phyloP scores from a whole-genome alignment of 1,140 invertebrate species.

The Ceratina australensis region DNA sequence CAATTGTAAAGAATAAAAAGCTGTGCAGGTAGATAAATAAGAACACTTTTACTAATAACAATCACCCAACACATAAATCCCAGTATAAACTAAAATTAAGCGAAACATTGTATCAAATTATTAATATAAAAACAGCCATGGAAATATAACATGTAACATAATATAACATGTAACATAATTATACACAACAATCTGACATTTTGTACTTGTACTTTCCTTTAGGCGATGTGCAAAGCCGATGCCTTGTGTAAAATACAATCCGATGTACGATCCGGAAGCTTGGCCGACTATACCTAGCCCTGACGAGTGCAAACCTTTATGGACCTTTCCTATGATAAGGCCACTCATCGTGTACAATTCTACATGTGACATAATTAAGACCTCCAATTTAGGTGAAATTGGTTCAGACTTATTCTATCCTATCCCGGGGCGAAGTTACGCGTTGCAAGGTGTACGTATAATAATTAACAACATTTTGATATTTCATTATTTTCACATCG shows the following conservation, averaged over 20 bases:
- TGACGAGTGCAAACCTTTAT: conserved; percentile 69
- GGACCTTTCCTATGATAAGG: conserved; percentile 67
- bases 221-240: conserved; percentile 53
- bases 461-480: not conserved
- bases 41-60: too few relatives aligned
- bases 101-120: too few relatives aligned
- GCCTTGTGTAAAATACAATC: conserved; percentile 62
- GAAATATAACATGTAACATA: too few relatives aligned
- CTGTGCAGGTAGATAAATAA: too few relatives aligned
- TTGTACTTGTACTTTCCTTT: not conserved
- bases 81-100: too few relatives aligned
- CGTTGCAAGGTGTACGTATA: conserved; percentile 55
- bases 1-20: too few relatives aligned
- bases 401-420: conserved; percentile 57
- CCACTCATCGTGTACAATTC: conserved; percentile 71
- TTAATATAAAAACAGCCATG: too few relatives aligned
- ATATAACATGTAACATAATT: too few relatives aligned
- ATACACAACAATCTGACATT: too few relatives aligned
- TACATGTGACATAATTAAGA: conserved; percentile 51
- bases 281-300: conserved; percentile 68
- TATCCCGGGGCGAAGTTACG: conserved; percentile 65
- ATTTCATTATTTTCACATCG: too few relatives aligned
- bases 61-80: too few relatives aligned
- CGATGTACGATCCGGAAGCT: conserved; percentile 64
- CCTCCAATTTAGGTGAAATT: conserved; percentile 55